Conservation (phyloP, 2,113 vertebrate genomes). For the Guaruba guarouba region DNA sequence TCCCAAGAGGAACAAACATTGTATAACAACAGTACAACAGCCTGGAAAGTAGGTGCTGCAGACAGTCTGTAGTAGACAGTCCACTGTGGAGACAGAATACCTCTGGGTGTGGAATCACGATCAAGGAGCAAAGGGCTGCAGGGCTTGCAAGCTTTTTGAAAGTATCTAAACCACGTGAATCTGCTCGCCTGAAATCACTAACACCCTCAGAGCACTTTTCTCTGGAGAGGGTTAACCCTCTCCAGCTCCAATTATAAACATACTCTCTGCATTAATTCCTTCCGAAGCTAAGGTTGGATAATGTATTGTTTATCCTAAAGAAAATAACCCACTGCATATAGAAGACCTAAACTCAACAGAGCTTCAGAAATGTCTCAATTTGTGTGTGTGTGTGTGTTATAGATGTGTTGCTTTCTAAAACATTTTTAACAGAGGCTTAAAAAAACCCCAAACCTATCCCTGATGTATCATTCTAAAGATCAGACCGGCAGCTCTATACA, state of each 20-base stretch:
- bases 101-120: not conserved
- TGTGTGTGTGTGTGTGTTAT: not conserved
- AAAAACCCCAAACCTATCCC: not conserved
- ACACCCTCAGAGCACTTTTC: not conserved
- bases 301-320: not conserved
- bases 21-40: not conserved
- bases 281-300: not conserved
- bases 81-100: not conserved
- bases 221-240: not conserved
- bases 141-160: not conserved
- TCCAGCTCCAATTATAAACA: not conserved
- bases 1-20: slow-evolving; percentile 32
- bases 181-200: not conserved
- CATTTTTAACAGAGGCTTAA: not conserved
- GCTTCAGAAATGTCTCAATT: not conserved
- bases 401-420: not conserved
- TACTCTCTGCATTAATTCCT: not conserved
- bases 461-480: not conserved
- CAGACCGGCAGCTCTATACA: not conserved
- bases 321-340: not conserved
- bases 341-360: not conserved
- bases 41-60: not conserved
- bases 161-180: not conserved
- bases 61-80: not conserved
- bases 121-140: not conserved